Conservation (phyloP, 2,888 invertebrate species). For the Trileptium ribeirensis region DNA sequence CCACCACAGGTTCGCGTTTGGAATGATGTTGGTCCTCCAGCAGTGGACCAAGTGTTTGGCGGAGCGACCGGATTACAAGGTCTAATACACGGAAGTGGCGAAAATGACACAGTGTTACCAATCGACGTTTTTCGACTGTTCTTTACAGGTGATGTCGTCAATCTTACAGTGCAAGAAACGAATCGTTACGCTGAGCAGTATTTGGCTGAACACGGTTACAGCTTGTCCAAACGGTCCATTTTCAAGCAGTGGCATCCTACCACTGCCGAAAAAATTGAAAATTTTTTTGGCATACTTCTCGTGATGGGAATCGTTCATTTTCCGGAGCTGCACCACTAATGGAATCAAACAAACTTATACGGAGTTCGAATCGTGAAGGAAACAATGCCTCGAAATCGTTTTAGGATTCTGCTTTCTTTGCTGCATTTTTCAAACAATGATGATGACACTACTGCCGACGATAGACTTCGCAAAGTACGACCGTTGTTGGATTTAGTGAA, state of each 20-base stretch:
- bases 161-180: neutral
- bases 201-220: neutral
- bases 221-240: too few relatives aligned
- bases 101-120: neutral
- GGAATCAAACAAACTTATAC: neutral
- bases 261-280: neutral
- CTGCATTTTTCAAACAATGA: neutral
- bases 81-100: neutral
- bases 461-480: neutral
- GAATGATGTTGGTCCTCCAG: too few relatives aligned
- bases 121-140: neutral
- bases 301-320: neutral
- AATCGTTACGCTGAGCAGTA: slow-evolving; percentile 1
- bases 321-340: neutral
- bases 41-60: too few relatives aligned
- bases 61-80: neutral
- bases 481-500: neutral
- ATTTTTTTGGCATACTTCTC: neutral
- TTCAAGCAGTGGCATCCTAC: neutral
- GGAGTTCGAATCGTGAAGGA: neutral
- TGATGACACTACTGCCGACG: neutral
- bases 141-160: neutral
- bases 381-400: neutral
- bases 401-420: neutral
- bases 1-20: too few relatives aligned